phyloP scores from a whole-genome alignment of 2,888 invertebrate species.

The Seladonia tumulorum region DNA sequence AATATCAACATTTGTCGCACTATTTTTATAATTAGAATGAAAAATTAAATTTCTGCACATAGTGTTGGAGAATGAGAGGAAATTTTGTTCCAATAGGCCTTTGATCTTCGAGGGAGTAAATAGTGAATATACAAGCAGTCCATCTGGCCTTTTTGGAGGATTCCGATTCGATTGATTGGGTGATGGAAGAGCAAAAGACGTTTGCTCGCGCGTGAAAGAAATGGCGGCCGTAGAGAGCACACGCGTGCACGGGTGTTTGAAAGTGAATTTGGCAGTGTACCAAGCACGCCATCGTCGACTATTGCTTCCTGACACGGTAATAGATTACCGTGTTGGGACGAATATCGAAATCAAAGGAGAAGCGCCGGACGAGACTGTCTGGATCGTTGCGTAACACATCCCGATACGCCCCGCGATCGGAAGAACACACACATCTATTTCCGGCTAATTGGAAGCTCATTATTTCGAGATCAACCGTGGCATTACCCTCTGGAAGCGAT shows the following conservation, averaged over 20 bases:
- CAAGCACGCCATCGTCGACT: conserved; percentile 59
- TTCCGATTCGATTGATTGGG: background rate
- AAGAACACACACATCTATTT: conserved; percentile 48
- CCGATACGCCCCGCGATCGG: conserved; percentile 23
- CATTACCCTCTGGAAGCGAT: conserved; percentile 23
- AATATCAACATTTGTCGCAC: too few species aligned
- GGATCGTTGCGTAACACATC: conserved; percentile 43
- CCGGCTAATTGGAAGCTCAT: conserved; percentile 54
- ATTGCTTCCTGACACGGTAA: conserved; percentile 65
- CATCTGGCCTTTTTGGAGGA: too few species aligned
- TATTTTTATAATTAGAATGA: too few species aligned
- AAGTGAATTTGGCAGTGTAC: conserved; percentile 62
- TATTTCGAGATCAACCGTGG: conserved; percentile 40
- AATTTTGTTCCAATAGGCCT: background rate
- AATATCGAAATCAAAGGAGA: conserved; percentile 49
- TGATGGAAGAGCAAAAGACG: background rate
- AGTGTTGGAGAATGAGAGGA: too few species aligned
- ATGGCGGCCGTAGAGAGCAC: background rate
- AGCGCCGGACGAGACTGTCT: background rate
- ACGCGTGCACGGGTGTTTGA: conserved; percentile 45
- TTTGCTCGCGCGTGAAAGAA: background rate
- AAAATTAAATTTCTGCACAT: too few species aligned
- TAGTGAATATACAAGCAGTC: background rate
- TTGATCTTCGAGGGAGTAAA: background rate
- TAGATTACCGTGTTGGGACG: conserved; percentile 57